Conservation (phyloP, 2,888 invertebrate species). For the Chrysotoxum bicinctum region DNA sequence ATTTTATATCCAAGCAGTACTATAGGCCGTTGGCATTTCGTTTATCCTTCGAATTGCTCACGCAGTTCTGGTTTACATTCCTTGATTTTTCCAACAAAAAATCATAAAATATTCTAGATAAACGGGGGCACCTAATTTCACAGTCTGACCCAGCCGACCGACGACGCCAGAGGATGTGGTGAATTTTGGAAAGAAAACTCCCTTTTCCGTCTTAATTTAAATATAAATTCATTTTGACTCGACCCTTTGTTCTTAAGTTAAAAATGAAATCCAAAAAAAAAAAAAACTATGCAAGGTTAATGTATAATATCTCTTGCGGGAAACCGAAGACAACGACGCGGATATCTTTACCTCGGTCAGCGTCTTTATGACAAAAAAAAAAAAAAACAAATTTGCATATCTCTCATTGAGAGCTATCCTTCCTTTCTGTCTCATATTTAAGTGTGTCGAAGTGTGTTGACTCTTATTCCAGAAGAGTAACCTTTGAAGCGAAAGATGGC, state of each 20-base stretch:
- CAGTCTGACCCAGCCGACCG: not conserved
- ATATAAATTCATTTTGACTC: slow-evolving; percentile 59
- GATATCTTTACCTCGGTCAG: slow-evolving; percentile 26
- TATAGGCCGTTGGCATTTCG: not conserved
- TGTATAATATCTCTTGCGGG: slow-evolving; percentile 40
- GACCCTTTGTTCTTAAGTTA: slow-evolving; percentile 29
- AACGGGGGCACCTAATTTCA: not conserved
- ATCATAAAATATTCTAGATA: slow-evolving; percentile 10
- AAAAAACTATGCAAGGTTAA: slow-evolving; percentile 32
- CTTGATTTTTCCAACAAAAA: not conserved
- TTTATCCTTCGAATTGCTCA: slow-evolving; percentile 18
- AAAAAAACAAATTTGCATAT: slow-evolving; percentile 66
- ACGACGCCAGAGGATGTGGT: not conserved
- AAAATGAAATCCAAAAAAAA: slow-evolving; percentile 13
- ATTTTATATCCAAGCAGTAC: not conserved
- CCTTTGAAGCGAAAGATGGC: slow-evolving; percentile 41
- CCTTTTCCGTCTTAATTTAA: slow-evolving; percentile 48
- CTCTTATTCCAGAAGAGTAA: slow-evolving; percentile 62
- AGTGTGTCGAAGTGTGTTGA: slow-evolving; percentile 57
- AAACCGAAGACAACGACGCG: slow-evolving; percentile 1
- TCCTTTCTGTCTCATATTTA: slow-evolving; percentile 2
- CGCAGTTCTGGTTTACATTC: not conserved
- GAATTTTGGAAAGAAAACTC: slow-evolving; percentile 39
- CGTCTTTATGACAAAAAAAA: slow-evolving; percentile 42
- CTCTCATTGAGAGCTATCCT: slow-evolving; percentile 36